Conservation (phyloP, 2,888 invertebrate genomes). For the Catocala nupta region DNA sequence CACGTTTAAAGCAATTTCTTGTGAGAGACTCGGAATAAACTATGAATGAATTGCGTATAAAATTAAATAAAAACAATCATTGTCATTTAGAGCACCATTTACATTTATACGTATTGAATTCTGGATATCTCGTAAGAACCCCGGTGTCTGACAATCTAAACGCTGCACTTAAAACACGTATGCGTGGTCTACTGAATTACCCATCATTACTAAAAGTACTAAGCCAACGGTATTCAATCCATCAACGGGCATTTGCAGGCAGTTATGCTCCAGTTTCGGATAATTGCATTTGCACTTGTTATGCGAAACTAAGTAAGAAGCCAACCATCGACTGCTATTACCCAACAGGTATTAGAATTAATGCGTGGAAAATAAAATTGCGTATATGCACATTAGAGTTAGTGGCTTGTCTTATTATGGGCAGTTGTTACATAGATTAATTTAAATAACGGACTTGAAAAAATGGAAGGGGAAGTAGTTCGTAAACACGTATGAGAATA, state of each 20-base stretch:
- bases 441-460: conserved; percentile 28
- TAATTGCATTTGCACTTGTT: conserved; percentile 78
- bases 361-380: conserved; percentile 66
- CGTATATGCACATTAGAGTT: conserved; percentile 45
- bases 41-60: too few species aligned
- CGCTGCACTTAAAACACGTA: conserved; percentile 16
- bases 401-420: conserved; percentile 27
- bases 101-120: too few species aligned
- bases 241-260: conserved; percentile 64
- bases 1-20: too few species aligned
- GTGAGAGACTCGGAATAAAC: too few species aligned
- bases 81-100: too few species aligned
- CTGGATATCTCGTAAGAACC: too few species aligned
- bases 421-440: conserved; percentile 31
- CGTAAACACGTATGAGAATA: conserved; percentile 31
- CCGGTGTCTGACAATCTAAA: background rate
- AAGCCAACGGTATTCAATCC: conserved; percentile 53
- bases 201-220: conserved; percentile 16
- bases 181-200: conserved; percentile 18
- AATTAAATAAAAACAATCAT: too few species aligned
- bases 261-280: conserved; percentile 75
- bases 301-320: conserved; percentile 67
- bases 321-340: conserved; percentile 63
- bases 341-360: conserved; percentile 68
- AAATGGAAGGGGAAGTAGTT: conserved; percentile 38